Evolutionary conservation across 2,888 invertebrate genomes (phyloP).

Genomic region (Stenotaenia linearis): DNA sequence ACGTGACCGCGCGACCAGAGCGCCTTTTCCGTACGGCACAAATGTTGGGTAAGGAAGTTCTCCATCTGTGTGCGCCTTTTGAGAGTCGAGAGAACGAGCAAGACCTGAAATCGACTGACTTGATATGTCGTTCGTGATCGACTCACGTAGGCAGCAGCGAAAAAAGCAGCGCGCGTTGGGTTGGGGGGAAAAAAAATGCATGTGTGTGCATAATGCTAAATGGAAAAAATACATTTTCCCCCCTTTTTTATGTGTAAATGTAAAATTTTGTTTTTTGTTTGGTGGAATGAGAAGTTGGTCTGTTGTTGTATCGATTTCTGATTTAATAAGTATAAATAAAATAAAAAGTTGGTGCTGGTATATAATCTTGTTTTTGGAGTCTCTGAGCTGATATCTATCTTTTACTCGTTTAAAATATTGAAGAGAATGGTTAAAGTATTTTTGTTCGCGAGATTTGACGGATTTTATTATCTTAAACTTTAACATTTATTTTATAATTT

Average conservation of each 20-base stretch:
- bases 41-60: not conserved
- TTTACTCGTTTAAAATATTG: too few species aligned
- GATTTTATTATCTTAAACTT: too few species aligned
- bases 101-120: slow-evolving; percentile 22
- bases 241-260: not conserved
- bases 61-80: slow-evolving; percentile 18
- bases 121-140: slow-evolving; percentile 22
- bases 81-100: slow-evolving; percentile 2
- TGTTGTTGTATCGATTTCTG: too few species aligned
- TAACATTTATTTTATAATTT: too few species aligned
- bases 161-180: not conserved
- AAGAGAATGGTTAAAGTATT: too few species aligned
- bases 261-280: too few species aligned
- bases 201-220: slow-evolving; percentile 9
- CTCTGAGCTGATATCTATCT: too few species aligned
- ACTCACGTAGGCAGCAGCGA: not conserved
- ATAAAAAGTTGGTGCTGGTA: too few species aligned
- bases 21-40: slow-evolving; percentile 6
- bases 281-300: too few species aligned
- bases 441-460: too few species aligned
- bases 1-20: slow-evolving; percentile 12
- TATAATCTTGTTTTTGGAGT: too few species aligned
- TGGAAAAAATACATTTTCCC: not conserved
- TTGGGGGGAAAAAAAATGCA: not conserved
- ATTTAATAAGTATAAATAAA: too few species aligned